Evolutionary conservation across 2,888 invertebrate genomes (phyloP).

Genomic region (Dryobota labecula): DNA sequence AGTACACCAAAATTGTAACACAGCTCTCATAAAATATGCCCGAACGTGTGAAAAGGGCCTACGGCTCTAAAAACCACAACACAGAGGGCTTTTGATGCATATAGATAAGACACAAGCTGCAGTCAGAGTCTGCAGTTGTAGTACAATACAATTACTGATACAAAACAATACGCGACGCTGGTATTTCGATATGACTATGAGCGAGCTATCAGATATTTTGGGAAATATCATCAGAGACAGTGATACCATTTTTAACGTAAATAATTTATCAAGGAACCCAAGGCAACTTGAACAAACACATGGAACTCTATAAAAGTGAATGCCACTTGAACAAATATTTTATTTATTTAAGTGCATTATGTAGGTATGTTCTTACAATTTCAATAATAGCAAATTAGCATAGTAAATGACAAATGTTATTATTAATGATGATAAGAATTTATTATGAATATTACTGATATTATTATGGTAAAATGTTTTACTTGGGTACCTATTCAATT

Average conservation of each 20-base stretch:
- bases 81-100: background rate
- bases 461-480: background rate
- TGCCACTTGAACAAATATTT: constrained; percentile 8
- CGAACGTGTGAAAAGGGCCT: background rate
- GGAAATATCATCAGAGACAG: background rate
- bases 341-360: constrained; percentile 1
- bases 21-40: background rate
- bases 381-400: constrained; percentile 16
- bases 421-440: background rate
- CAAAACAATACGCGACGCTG: background rate
- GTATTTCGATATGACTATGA: background rate
- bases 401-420: constrained; percentile 32
- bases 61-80: background rate
- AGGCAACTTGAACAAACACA: background rate
- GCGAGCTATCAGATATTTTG: background rate
- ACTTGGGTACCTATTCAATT: background rate
- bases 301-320: background rate
- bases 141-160: background rate
- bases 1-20: too few relatives aligned
- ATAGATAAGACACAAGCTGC: background rate
- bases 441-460: background rate
- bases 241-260: background rate
- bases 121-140: background rate
- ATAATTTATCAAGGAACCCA: background rate
- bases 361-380: constrained; percentile 7